A percentile compares a stretch with the other conserved stretches of the same genome.
Evolutionary conservation across 2,888 invertebrate species (phyloP).

Genomic region (Euplexia lucipara): DNA sequence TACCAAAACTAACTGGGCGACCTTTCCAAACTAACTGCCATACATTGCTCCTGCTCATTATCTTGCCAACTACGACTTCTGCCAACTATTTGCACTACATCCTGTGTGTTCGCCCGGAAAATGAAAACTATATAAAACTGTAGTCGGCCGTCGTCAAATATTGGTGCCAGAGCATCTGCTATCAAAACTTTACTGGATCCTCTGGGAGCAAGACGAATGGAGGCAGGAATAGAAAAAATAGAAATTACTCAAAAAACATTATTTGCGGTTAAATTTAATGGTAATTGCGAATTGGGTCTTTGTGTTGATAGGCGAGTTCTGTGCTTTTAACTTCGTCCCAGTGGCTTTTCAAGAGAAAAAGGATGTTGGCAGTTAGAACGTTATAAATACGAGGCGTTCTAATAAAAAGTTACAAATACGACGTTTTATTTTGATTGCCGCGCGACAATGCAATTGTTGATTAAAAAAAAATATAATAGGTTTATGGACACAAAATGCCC

Average conservation of each 20-base stretch:
- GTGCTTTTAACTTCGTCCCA: conserved; percentile 3
- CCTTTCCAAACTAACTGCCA: neutral
- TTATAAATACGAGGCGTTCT: no score
- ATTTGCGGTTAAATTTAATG: conserved; percentile 10
- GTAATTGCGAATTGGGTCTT: neutral
- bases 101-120: conserved; percentile 72
- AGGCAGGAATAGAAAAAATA: conserved; percentile 45
- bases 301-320: neutral
- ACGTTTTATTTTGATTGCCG: no score
- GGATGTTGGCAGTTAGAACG: neutral
- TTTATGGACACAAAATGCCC: no score
- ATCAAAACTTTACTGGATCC: conserved; percentile 78
- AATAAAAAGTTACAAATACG: no score
- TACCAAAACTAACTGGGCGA: neutral
- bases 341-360: neutral
- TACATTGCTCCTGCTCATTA: conserved; percentile 14
- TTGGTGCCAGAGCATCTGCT: conserved; percentile 78
- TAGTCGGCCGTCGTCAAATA: conserved; percentile 76
- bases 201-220: conserved; percentile 36
- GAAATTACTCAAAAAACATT: neutral
- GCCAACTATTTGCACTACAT: conserved; percentile 49
- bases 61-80: conserved; percentile 48
- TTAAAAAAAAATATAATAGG: no score
- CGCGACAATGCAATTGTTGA: no score
- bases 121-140: conserved; percentile 82